These are phyloP conservation scores for Drosophila atroscutellata DNA, from an alignment of 2,888 invertebrate genomes.

Conservation along the genomic window DNA sequence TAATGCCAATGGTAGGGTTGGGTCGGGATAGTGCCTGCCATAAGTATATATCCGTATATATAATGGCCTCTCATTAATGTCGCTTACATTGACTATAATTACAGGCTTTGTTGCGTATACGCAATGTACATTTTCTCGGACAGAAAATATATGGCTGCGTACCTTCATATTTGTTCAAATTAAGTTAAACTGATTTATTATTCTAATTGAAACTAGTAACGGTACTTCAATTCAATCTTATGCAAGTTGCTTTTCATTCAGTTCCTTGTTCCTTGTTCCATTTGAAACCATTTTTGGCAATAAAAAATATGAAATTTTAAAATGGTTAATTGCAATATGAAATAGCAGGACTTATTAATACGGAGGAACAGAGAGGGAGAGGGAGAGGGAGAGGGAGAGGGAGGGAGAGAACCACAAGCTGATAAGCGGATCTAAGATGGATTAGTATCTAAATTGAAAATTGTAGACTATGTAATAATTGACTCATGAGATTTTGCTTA, in stretches of 20 bases:
- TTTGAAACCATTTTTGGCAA: not conserved
- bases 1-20: not conserved
- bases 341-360: not conserved
- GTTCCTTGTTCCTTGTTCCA: not conserved
- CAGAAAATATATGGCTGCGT: not conserved
- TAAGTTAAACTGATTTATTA: not conserved
- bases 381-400: not conserved
- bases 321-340: not conserved
- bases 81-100: conserved; percentile 39
- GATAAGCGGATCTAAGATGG: not conserved
- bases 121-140: conserved; percentile 32
- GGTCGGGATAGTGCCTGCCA: conserved; percentile 7
- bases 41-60: not conserved
- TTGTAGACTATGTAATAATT: not conserved
- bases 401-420: not conserved
- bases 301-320: not conserved
- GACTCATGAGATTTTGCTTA: not conserved
- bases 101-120: conserved; percentile 50
- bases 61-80: conserved; percentile 36
- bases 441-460: not conserved
- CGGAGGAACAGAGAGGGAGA: not conserved
- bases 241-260: not conserved
- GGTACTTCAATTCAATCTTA: not conserved
- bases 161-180: not conserved
- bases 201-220: not conserved